Percentiles rank a stretch among this genome's conserved stretches.
These are phyloP conservation scores for Microcebus tavaratra DNA, from an alignment of 2,113 vertebrate genomes.

Conservation along the genomic window DNA sequence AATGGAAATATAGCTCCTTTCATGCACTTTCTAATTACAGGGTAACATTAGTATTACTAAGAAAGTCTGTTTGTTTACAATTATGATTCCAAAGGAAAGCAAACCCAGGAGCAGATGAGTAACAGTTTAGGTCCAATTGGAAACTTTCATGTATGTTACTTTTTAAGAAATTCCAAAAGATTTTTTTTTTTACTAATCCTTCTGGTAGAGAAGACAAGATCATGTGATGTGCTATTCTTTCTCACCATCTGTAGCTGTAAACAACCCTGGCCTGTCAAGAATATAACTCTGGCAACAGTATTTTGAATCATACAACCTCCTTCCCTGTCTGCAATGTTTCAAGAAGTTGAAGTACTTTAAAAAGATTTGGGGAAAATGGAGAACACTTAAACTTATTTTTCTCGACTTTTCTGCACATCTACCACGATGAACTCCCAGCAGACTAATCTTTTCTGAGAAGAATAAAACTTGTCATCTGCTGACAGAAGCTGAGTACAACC, in stretches of 20 bases:
- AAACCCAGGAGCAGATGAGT: slow-evolving; percentile 51
- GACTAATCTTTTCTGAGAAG: background rate
- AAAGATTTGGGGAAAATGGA: background rate
- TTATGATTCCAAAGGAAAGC: slow-evolving; percentile 36
- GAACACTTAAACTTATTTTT: background rate
- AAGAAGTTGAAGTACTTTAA: background rate
- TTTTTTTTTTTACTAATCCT: background rate
- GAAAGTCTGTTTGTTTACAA: slow-evolving; percentile 38
- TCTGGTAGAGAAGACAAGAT: background rate
- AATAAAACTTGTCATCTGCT: background rate
- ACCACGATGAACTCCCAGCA: background rate
- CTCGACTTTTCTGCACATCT: background rate
- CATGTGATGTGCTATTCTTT: background rate
- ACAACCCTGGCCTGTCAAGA: fast-evolving
- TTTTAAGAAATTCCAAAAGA: slow-evolving; percentile 55
- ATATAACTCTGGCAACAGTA: background rate
- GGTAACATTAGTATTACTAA: slow-evolving; percentile 26
- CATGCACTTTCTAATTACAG: slow-evolving; percentile 42
- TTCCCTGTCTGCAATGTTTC: background rate
- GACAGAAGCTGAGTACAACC: background rate
- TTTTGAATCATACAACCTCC: background rate
- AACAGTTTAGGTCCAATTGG: background rate
- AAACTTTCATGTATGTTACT: background rate
- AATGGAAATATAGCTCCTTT: slow-evolving; percentile 18
- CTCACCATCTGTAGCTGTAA: background rate